A percentile compares a stretch with the other conserved stretches of the same genome.
phyloP scores from a whole-genome alignment of 1,140 invertebrate genomes.

The Platyura marginata region DNA sequence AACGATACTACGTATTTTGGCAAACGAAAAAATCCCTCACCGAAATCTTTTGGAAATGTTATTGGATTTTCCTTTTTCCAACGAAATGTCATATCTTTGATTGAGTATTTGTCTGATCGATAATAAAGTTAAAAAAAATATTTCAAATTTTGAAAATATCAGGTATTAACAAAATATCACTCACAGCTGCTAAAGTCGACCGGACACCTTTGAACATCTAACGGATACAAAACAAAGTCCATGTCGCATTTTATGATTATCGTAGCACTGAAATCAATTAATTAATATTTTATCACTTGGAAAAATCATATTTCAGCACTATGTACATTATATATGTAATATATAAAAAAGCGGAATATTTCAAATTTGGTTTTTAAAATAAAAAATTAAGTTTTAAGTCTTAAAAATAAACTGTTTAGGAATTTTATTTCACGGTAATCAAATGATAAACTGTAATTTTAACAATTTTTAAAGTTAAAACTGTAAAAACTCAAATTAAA shows the following conservation, averaged over 20 bases:
- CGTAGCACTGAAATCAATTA: constrained; percentile 30
- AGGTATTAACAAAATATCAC: constrained; percentile 12
- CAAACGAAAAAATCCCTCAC: constrained; percentile 29
- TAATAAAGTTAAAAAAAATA: constrained; percentile 9
- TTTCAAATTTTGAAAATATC: too few relatives aligned
- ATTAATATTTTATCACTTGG: not conserved
- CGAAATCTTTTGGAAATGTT: constrained; percentile 29
- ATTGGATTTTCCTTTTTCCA: constrained; percentile 32
- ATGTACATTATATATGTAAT: too few relatives aligned
- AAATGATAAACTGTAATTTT: too few relatives aligned
- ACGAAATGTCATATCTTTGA: constrained; percentile 32
- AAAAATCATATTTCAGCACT: not conserved
- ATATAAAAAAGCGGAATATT: constrained; percentile 2
- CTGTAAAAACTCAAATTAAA: too few relatives aligned
- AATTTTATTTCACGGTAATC: too few relatives aligned
- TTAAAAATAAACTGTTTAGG: too few relatives aligned
- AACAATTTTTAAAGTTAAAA: too few relatives aligned
- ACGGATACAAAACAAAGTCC: constrained; percentile 37
- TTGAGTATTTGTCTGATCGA: constrained; percentile 33
- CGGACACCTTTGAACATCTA: constrained; percentile 37
- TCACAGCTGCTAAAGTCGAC: constrained; percentile 42
- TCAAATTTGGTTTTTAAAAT: too few relatives aligned
- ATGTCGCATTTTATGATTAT: constrained; percentile 40
- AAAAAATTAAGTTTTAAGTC: too few relatives aligned
- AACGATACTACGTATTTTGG: constrained; percentile 31